Base-by-base conservation (phyloP, 2,113 vertebrate species). In the Mustela lutreola region DNA sequence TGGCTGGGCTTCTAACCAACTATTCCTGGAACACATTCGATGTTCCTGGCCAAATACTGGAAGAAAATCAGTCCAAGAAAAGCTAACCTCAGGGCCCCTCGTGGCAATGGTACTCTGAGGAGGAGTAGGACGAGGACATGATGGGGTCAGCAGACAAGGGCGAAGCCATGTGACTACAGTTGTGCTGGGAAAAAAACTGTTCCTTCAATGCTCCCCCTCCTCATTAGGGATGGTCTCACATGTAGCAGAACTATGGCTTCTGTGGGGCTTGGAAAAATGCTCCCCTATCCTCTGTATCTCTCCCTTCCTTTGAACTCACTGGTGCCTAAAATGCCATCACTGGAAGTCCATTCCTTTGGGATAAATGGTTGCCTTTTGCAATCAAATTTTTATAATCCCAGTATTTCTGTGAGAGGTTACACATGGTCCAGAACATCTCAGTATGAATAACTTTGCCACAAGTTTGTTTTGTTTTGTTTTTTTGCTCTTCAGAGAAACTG, bases 1-100 rank as follows among this genome's bases (percentile, higher is more conserved):
- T 96, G 73, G 48, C 42, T 89, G 82, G 95, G 71, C 86, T 96
- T 96, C 87, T 94, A 95, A 95, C 53, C 95, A 97, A 94, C 45
- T 89, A 75, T 93, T 82, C 39, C 96, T 97, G 89, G 83, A 97
- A 96, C 48, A 89, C 28, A 91, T 67, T 95, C 19, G n/a, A 26
- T 75, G 18, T 70, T 95, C 26, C 82, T 96, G 50, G 83, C 56
- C 3, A 2, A 92, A 97, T 96, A 91, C 45, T 89, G 82, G 89
- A 73, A 97, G 87, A 85, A 95, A 97, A 93, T 89, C 67, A 89
- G 9, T 93, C 39, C 65, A 67, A 97, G 94, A 39, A 79, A 91
- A 93, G 89, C 45, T 94, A 80, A 89, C 10, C 92, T 88, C 83
- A 92, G 18, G 56, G 58, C 0, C 50, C 39, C 48, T 92, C 67